Conservation (phyloP, 2,888 invertebrate genomes). For the Philereme vetulata region DNA sequence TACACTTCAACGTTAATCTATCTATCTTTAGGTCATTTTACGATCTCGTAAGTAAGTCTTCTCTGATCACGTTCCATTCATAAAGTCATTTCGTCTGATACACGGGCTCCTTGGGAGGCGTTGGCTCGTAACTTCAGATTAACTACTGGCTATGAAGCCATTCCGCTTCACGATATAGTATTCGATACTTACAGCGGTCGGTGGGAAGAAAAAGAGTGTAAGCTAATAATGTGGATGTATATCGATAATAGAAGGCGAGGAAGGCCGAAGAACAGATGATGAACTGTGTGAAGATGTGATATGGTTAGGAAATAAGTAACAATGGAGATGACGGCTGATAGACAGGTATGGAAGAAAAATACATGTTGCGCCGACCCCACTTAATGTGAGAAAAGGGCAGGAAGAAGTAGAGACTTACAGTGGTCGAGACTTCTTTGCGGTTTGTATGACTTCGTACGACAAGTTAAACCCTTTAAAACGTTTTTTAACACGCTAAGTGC, state of each 20-base stretch:
- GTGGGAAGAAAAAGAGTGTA: background rate
- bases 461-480: too few species aligned
- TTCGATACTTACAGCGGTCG: slow-evolving; percentile 3
- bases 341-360: too few species aligned
- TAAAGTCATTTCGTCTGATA: slow-evolving; percentile 43
- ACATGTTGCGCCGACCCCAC: too few species aligned
- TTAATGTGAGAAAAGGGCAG: too few species aligned
- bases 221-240: background rate
- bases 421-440: too few species aligned
- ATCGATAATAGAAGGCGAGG: background rate
- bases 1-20: background rate
- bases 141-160: slow-evolving; percentile 28
- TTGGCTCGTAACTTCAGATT: slow-evolving; percentile 47
- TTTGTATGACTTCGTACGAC: too few species aligned
- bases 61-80: slow-evolving; percentile 31
- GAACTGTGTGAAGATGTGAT: background rate
- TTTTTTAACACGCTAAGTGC: too few species aligned
- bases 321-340: too few species aligned
- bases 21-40: slow-evolving; percentile 9
- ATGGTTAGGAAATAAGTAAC: too few species aligned
- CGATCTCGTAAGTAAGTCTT: slow-evolving; percentile 20
- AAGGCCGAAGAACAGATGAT: too few species aligned
- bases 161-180: background rate
- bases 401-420: too few species aligned
- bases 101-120: slow-evolving; percentile 37